Evolutionary conservation across 1,140 invertebrate species (phyloP).

Genomic region (Saccostrea glomerata): DNA sequence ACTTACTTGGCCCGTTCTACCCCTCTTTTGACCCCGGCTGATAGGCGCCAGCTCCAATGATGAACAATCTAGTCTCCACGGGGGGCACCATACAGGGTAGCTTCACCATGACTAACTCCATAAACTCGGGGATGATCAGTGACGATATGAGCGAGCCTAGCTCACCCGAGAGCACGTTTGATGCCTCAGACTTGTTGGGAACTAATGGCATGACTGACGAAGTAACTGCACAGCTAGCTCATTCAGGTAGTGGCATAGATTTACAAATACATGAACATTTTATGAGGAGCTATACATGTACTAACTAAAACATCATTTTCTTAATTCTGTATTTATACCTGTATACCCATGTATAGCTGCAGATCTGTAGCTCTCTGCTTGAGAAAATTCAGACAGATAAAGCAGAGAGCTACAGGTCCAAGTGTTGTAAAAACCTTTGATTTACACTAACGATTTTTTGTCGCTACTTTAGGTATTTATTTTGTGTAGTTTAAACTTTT

Average conservation of each 20-base stretch:
- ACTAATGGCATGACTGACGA: constrained; percentile 85
- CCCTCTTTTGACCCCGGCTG: neutral
- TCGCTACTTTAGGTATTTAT: too few relatives aligned
- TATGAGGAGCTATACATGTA: too few relatives aligned
- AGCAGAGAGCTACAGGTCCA: too few relatives aligned
- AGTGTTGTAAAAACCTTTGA: too few relatives aligned
- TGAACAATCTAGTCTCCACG: constrained; percentile 26
- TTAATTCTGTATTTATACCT: too few relatives aligned
- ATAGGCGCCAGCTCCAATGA: neutral
- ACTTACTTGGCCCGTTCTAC: neutral
- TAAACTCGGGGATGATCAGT: constrained; percentile 64
- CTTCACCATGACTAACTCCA: constrained; percentile 24
- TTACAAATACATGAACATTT: too few relatives aligned
- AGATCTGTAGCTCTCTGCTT: too few relatives aligned
- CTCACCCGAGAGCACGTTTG: constrained; percentile 80
- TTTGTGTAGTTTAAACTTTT: too few relatives aligned
- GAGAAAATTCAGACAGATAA: too few relatives aligned
- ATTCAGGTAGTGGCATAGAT: constrained; percentile 84
- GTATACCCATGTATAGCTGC: too few relatives aligned
- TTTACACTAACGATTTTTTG: too few relatives aligned
- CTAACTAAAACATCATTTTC: too few relatives aligned
- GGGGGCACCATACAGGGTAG: neutral
- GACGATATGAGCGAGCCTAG: constrained; percentile 76
- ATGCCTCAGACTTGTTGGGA: constrained; percentile 79
- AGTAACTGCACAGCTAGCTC: constrained; percentile 95